These are phyloP conservation scores for Tragulus kanchil DNA, from an alignment of 2,113 vertebrate species.

Conservation along the genomic window DNA sequence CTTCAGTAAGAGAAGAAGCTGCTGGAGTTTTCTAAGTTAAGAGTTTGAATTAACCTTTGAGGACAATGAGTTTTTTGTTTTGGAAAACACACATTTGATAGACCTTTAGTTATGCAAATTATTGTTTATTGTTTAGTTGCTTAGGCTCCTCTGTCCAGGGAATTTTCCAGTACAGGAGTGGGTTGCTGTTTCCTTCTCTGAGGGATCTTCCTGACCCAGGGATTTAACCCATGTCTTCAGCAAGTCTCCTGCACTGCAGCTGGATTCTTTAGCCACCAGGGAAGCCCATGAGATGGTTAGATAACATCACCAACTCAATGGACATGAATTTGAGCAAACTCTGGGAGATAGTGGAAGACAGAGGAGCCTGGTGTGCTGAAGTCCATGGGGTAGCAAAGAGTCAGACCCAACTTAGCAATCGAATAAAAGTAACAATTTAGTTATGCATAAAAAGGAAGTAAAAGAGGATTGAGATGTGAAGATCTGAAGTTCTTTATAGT, in stretches of 20 bases:
- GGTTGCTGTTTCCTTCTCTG: background rate
- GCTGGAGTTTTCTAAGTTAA: background rate
- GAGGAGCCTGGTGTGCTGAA: background rate
- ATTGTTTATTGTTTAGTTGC: background rate
- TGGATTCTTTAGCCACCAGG: background rate
- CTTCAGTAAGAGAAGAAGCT: background rate
- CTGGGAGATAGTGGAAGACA: background rate
- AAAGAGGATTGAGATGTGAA: background rate
- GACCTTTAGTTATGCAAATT: background rate
- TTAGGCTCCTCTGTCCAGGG: background rate
- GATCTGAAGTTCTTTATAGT: background rate
- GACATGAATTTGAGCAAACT: background rate
- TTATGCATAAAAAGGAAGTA: background rate
- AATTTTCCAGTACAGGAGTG: background rate
- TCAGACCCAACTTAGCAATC: background rate
- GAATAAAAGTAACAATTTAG: background rate
- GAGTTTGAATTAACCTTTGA: conserved; percentile 6
- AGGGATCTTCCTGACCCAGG: background rate
- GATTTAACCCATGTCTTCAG: background rate
- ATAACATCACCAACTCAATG: background rate
- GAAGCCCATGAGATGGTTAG: background rate
- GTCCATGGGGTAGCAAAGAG: background rate
- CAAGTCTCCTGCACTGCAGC: background rate
- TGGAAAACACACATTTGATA: background rate
- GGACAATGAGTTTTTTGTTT: background rate